Evolutionary conservation across 37 sponge, comb jelly and placozoan genomes (phyloP).

Genomic region (Amphimedon queenslandica): DNA sequence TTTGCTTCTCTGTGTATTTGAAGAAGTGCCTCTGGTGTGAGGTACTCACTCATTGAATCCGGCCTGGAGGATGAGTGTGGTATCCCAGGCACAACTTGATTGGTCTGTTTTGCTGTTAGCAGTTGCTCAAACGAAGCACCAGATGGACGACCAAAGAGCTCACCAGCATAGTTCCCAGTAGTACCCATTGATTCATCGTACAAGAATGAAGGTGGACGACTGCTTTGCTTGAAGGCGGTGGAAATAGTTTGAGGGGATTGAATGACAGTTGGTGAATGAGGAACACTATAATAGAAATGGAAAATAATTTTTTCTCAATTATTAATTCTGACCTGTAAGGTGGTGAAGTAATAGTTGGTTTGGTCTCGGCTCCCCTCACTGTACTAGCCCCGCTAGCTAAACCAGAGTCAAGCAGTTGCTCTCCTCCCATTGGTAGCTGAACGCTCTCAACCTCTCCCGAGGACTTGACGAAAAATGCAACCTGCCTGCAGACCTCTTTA

Average conservation of each 20-base stretch:
- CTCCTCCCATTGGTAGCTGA: neutral
- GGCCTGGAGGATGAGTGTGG: neutral
- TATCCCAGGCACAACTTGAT: constrained; percentile 1
- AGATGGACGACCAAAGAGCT: too few relatives aligned
- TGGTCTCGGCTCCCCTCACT: too few relatives aligned
- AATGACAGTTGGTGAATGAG: too few relatives aligned
- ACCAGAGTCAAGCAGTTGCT: neutral
- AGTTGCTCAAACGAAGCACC: constrained; percentile 4
- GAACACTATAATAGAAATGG: too few relatives aligned
- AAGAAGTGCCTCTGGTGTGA: constrained; percentile 3
- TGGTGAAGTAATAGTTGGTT: too few relatives aligned
- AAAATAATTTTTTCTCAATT: too few relatives aligned
- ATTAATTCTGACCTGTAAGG: too few relatives aligned
- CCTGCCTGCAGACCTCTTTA: constrained; percentile 37
- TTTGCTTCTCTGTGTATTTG: neutral
- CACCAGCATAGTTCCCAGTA: too few relatives aligned
- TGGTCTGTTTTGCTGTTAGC: neutral
- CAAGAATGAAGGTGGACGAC: too few relatives aligned
- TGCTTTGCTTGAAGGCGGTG: too few relatives aligned
- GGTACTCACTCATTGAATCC: neutral
- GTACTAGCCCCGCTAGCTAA: neutral
- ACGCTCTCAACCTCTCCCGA: constrained; percentile 16
- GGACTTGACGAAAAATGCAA: constrained; percentile 28
- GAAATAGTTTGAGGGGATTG: too few relatives aligned
- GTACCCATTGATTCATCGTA: too few relatives aligned